These are phyloP conservation scores for Venusia cambrica DNA, from an alignment of 2,888 invertebrate genomes.

Conservation along the genomic window DNA sequence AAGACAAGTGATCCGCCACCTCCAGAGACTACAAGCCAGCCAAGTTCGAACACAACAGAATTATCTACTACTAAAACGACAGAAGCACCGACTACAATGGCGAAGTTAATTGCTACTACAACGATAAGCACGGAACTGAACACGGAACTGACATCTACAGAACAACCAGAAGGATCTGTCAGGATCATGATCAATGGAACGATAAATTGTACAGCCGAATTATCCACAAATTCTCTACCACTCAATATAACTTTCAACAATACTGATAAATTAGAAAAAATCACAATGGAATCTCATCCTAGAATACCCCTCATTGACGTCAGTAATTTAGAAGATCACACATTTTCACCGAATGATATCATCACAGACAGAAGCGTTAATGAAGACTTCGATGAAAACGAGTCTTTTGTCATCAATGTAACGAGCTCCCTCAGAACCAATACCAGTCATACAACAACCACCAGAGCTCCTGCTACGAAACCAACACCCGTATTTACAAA, in stretches of 20 bases:
- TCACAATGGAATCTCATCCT: conserved; percentile 45
- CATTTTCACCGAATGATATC: conserved; percentile 60
- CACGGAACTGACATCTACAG: conserved; percentile 40
- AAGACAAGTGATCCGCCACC: conserved; percentile 52
- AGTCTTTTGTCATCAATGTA: conserved; percentile 80
- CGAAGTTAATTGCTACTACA: conserved; percentile 27
- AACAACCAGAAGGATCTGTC: conserved; percentile 59
- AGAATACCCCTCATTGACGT: conserved; percentile 50
- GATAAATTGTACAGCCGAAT: conserved; percentile 68
- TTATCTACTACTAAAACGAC: conserved; percentile 21
- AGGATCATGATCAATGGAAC: conserved; percentile 69
- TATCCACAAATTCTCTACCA: conserved; percentile 64
- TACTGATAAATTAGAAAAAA: conserved; percentile 45
- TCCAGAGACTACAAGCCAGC: conserved; percentile 17
- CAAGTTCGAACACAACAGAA: conserved; percentile 18
- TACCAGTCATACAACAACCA: conserved; percentile 46
- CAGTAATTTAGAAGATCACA: conserved; percentile 50
- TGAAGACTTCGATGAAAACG: conserved; percentile 69
- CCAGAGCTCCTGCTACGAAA: conserved; percentile 30
- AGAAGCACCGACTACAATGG: conserved; percentile 29
- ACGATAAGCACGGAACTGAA: conserved; percentile 28
- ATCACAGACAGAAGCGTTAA: conserved; percentile 59
- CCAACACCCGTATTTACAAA: conserved; percentile 37
- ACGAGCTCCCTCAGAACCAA: conserved; percentile 76
- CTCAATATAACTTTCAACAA: conserved; percentile 49